Conservation (phyloP, 1,140 invertebrate species). For the Platyura marginata region DNA sequence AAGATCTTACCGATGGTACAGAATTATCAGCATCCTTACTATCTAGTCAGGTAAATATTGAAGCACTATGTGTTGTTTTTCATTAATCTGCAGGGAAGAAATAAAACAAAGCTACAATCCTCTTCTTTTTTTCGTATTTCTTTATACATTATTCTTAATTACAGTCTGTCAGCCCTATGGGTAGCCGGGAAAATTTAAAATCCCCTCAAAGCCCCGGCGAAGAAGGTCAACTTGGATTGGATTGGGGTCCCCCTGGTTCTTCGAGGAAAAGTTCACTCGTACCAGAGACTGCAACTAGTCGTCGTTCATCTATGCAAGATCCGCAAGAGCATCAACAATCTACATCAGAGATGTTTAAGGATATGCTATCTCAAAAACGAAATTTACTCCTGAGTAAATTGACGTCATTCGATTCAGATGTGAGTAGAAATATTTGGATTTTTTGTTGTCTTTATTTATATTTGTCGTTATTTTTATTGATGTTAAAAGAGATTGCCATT, state of each 20-base stretch:
- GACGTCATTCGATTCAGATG: constrained; percentile 77
- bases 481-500: too few relatives aligned
- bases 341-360: constrained; percentile 69
- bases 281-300: neutral
- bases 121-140: too few relatives aligned
- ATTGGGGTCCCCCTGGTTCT: too few relatives aligned
- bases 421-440: too few relatives aligned
- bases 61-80: too few relatives aligned
- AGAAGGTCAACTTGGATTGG: constrained; percentile 7
- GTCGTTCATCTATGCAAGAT: constrained; percentile 8
- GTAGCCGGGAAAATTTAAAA: constrained; percentile 56
- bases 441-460: too few relatives aligned
- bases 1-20: constrained; percentile 52
- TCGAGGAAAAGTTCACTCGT: constrained; percentile 16
- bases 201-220: constrained; percentile 29
- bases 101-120: too few relatives aligned
- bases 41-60: constrained; percentile 14
- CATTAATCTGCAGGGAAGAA: too few relatives aligned
- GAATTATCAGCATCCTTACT: constrained; percentile 25
- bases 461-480: too few relatives aligned
- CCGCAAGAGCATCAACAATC: constrained; percentile 39
- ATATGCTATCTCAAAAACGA: constrained; percentile 73
- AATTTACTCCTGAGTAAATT: constrained; percentile 70
- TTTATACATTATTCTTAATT: too few relatives aligned
- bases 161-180: constrained; percentile 51